phyloP scores from a whole-genome alignment of 2,888 invertebrate species.

The Leptinotarsa rubiginosa region DNA sequence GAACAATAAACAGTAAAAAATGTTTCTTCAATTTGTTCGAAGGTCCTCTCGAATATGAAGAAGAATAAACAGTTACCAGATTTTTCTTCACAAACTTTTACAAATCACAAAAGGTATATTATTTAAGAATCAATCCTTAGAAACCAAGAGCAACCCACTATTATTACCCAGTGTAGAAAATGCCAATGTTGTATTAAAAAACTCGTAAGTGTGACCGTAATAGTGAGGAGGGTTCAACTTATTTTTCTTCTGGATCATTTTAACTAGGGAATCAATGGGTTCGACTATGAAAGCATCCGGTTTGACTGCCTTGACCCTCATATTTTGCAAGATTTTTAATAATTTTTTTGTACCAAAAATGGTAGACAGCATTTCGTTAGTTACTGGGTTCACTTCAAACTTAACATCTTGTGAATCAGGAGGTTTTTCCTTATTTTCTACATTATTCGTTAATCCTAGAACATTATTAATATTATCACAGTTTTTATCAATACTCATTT shows the following conservation, averaged over 20 bases:
- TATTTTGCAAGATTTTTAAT: constrained; percentile 27
- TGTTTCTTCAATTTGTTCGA: too few species aligned
- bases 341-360: constrained; percentile 35
- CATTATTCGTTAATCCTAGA: constrained; percentile 28
- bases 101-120: neutral
- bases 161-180: constrained; percentile 34
- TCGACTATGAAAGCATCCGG: constrained; percentile 38
- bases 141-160: constrained; percentile 35
- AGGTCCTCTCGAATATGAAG: too few species aligned
- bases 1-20: too few species aligned
- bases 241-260: constrained; percentile 38
- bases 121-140: constrained; percentile 28
- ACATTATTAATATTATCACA: constrained; percentile 34
- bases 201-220: constrained; percentile 35
- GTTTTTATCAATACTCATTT: constrained; percentile 33
- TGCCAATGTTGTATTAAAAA: constrained; percentile 34
- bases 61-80: neutral
- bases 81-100: neutral
- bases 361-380: constrained; percentile 35
- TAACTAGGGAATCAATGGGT: constrained; percentile 40
- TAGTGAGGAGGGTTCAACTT: constrained; percentile 31
- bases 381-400: constrained; percentile 29
- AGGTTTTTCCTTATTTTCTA: constrained; percentile 28
- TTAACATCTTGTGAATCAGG: constrained; percentile 23
- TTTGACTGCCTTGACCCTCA: constrained; percentile 32